Evolutionary conservation across 2,113 vertebrate genomes (phyloP), one percentile per base, ranked within the genome.

Genomic region (Okapia johnstoni): DNA sequence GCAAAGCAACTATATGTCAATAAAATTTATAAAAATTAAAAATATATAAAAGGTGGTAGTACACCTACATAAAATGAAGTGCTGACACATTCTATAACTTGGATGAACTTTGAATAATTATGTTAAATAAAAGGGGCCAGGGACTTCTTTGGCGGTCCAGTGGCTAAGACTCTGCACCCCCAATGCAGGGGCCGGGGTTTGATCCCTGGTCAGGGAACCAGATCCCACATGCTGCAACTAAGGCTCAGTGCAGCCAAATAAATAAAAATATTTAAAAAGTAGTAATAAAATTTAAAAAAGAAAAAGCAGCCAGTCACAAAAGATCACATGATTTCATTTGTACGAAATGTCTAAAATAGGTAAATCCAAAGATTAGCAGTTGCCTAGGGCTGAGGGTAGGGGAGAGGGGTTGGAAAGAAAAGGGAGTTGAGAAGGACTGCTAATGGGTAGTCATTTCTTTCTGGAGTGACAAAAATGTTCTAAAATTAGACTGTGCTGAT

Each of bases 401-500:
- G 4, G 8, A 5, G 15, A 30, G 40, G 12, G 70, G 70, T 43
- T 76, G 21, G 48, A 80, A 21, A 25, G 9, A 66, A 81, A 36
- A 26, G 5, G 60, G 17, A 19, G 33, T 77, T 54, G 23, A 28
- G 33, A 81, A 30, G 33, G 26, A 88, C 26, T 84, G 50, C 28
- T 91, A 70, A 52, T 23, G 7, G 40, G 54, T 70, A 81, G 50
- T 73, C 36, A 40, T 55, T 88, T 95, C 90, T 90, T 95, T 58
- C 0, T 28, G 40, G 16, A 66, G 48, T 86, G 7, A 79, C 40
- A 88, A 87, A 91, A 94, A 79, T 81, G 54, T 85, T 91, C 77
- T 88, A 90, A 94, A 90, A 94, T 81, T 76, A 93, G 83, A 79
- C 23, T n/a, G 40, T 88, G 66, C n/a, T 89, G 19, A 66, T 28